phyloP scores from a whole-genome alignment of 2,797 vertebrate species.

The Florisuga fusca region DNA sequence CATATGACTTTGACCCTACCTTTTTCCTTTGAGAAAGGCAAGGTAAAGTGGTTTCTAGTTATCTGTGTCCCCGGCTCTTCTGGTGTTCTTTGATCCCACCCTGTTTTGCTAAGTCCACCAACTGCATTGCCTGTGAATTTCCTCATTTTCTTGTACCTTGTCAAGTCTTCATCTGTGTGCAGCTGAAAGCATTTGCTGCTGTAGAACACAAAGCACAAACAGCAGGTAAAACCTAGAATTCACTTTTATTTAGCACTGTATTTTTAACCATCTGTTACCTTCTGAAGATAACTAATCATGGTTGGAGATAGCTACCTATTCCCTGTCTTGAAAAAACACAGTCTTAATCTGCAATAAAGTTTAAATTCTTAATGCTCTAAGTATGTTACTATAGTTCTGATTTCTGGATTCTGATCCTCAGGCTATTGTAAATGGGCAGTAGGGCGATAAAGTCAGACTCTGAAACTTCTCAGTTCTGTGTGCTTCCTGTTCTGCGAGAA shows the following conservation, averaged over 20 bases:
- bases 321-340: background rate
- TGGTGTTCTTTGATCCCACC: background rate
- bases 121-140: background rate
- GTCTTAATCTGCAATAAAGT: background rate
- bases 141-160: background rate
- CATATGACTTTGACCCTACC: background rate
- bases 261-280: background rate
- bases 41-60: background rate
- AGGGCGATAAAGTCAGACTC: background rate
- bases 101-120: background rate
- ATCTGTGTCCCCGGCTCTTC: background rate
- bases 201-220: background rate
- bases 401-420: background rate
- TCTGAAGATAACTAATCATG: background rate
- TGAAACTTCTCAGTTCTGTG: background rate
- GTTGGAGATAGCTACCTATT: background rate
- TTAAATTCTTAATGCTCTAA: background rate
- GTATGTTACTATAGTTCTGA: background rate
- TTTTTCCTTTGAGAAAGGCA: background rate
- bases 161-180: background rate
- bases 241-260: background rate
- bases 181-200: background rate
- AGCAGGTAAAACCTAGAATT: background rate
- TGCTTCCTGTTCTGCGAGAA: background rate
- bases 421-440: background rate